Evolutionary conservation across 2,113 vertebrate species (phyloP), one percentile per base, ranked within the genome.

Genomic region (Corythaixoides concolor): DNA sequence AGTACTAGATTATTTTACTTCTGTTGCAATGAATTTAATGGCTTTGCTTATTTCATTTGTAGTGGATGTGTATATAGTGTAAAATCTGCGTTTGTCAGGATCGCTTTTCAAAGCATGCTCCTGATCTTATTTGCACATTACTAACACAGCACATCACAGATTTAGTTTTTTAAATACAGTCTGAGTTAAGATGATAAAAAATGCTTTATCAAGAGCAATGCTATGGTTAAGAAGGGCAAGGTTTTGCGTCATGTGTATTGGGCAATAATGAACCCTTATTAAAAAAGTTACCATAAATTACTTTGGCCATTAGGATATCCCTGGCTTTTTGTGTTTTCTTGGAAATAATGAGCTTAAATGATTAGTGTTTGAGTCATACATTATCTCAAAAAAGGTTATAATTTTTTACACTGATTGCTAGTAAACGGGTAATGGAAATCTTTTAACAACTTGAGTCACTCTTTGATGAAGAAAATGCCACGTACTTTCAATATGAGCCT

Each of bases 21-120:
- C 45, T 55, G 50, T 47, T 39, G 64, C 23, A 5, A 41, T 43
- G 30, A 3, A 15, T 80, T 23, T 6, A 23, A 10, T 6, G 62
- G 23, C 3, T 73, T 49, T 33, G 1, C 41, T 30, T 18, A 5
- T 45, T 76, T 12, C 2, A 0, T 50, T 64, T n/a, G 16, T 21
- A 17, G 53, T 2, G 22, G 30, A 19, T 14, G 28, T 1, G 58
- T 5, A 0, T 0, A 2, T 6, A 28, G 39, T 4, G 55, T 10
- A 1, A 50, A 56, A 68, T 3, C 11, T 15, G 37, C 7, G 0
- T 35, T 21, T 60, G 50, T 4, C 45, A 7, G 73, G 52, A 9
- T 32, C 2, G 8, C 60, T 66, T 37, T n/a, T 45, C 63, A 32
- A 5, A 5, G 56, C 2, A 0, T 5, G 52, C 33, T 17, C 24